These are phyloP conservation scores for Meda fulgida DNA, from an alignment of 2,797 vertebrate genomes.

Conservation along the genomic window DNA sequence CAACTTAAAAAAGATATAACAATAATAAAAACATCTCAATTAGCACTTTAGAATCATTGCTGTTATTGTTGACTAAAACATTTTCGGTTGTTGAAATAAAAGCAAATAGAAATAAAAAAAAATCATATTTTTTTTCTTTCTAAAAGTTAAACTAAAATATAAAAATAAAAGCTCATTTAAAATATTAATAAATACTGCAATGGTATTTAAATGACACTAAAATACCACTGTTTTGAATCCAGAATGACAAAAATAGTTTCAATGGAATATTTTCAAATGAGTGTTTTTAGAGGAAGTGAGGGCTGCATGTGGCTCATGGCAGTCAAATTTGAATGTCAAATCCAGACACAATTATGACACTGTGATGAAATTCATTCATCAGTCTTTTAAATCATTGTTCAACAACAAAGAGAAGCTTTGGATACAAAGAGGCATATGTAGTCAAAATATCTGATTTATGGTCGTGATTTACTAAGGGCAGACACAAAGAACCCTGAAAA, in stretches of 20 bases:
- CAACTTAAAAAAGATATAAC: background rate
- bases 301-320: background rate
- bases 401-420: conserved; percentile 19
- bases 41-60: too few species aligned
- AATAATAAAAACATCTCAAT: background rate
- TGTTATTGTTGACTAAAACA: too few species aligned
- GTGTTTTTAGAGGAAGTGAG: conserved; percentile 28
- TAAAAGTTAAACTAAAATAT: background rate
- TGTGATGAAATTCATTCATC: conserved; percentile 30
- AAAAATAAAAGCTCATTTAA: background rate
- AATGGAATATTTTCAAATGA: background rate
- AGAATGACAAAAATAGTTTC: background rate
- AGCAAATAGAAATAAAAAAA: background rate
- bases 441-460: background rate
- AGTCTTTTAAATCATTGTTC: conserved; percentile 2
- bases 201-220: background rate
- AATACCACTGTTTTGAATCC: background rate
- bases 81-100: too few species aligned
- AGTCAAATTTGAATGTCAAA: conserved; percentile 31
- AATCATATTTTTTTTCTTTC: too few species aligned
- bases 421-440: background rate
- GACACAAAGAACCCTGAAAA: background rate
- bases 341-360: conserved; percentile 17
- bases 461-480: background rate
- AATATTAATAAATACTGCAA: background rate